phyloP scores from a whole-genome alignment of 2,113 vertebrate genomes.

The Periophthalmus modestus region DNA sequence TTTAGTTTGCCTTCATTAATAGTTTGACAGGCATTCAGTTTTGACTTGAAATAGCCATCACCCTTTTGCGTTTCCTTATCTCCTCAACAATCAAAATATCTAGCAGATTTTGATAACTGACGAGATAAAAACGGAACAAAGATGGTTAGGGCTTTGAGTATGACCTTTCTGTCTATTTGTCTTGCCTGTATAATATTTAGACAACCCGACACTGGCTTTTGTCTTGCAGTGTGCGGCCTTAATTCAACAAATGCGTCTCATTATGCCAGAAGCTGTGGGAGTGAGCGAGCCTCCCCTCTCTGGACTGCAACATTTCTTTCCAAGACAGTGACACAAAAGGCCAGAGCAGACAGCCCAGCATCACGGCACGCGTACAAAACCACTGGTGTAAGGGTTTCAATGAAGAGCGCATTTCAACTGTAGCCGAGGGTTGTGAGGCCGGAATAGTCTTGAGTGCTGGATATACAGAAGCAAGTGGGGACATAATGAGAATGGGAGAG shows the following conservation, averaged over 20 bases:
- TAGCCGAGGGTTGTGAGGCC: conserved; percentile 37
- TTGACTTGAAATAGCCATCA: no score
- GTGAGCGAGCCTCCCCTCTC: conserved; percentile 24
- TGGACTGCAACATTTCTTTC: conserved; percentile 32
- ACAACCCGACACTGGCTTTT: background rate
- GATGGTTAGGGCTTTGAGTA: background rate
- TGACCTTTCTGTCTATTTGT: conserved; percentile 7
- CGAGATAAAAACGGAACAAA: background rate
- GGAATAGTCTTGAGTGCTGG: conserved; percentile 26
- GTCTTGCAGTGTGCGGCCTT: conserved; percentile 14
- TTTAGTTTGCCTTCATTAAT: background rate
- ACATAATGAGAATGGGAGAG: conserved; percentile 53
- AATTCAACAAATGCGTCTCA: conserved; percentile 26
- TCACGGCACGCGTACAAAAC: conserved; percentile 35
- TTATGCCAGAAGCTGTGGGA: conserved; percentile 37
- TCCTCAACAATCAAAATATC: background rate
- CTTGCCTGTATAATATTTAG: conserved; percentile 6
- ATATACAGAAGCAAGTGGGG: conserved; percentile 24
- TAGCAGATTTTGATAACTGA: background rate
- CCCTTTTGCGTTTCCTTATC: background rate
- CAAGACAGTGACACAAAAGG: conserved; percentile 46
- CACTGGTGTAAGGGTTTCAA: conserved; percentile 47
- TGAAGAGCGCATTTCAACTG: conserved; percentile 55
- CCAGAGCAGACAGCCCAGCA: conserved; percentile 46
- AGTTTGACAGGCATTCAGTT: background rate